Percentiles rank a stretch among this genome's conserved stretches.
phyloP scores from a whole-genome alignment of 2,113 vertebrate species.

The Oncorhynchus kisutch region DNA sequence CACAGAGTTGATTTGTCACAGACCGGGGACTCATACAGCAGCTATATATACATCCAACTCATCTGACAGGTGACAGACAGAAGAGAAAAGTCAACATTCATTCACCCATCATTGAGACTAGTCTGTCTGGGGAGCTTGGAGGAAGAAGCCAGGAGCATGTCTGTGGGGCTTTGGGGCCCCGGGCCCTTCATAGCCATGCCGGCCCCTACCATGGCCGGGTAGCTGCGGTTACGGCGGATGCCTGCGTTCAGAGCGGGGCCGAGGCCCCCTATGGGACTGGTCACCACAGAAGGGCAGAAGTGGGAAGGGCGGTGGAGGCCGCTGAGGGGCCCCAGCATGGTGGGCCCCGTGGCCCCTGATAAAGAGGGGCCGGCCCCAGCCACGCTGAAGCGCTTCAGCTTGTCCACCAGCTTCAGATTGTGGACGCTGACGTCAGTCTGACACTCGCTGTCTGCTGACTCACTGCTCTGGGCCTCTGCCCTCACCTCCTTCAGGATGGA shows the following conservation, averaged over 20 bases:
- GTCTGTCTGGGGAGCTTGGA: slow-evolving; percentile 76
- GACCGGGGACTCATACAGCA: neutral
- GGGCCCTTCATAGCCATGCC: slow-evolving; percentile 97
- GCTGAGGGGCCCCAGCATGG: slow-evolving; percentile 65
- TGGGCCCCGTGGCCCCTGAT: slow-evolving; percentile 36
- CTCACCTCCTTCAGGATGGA: slow-evolving; percentile 91
- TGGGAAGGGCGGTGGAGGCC: slow-evolving; percentile 65
- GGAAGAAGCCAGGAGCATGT: slow-evolving; percentile 83
- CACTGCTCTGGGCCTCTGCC: slow-evolving; percentile 64
- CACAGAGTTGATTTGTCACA: slow-evolving; percentile 80
- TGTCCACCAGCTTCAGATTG: slow-evolving; percentile 93
- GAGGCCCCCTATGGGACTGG: slow-evolving; percentile 78
- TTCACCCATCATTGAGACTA: slow-evolving; percentile 70
- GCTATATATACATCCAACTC: slow-evolving; percentile 7
- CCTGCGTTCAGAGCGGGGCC: slow-evolving; percentile 78
- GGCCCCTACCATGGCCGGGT: slow-evolving; percentile 94
- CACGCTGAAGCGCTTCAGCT: slow-evolving; percentile 85
- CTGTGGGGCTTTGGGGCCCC: slow-evolving; percentile 73
- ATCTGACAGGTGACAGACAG: slow-evolving; percentile 12
- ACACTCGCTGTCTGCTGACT: slow-evolving; percentile 72
- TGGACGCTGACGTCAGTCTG: slow-evolving; percentile 85
- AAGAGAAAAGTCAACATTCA: slow-evolving; percentile 22
- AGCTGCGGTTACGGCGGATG: slow-evolving; percentile 91
- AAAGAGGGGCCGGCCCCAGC: slow-evolving; percentile 42
- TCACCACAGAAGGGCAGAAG: slow-evolving; percentile 74